Conservation (phyloP, 2,888 invertebrate genomes). For the Pterostichus niger region DNA sequence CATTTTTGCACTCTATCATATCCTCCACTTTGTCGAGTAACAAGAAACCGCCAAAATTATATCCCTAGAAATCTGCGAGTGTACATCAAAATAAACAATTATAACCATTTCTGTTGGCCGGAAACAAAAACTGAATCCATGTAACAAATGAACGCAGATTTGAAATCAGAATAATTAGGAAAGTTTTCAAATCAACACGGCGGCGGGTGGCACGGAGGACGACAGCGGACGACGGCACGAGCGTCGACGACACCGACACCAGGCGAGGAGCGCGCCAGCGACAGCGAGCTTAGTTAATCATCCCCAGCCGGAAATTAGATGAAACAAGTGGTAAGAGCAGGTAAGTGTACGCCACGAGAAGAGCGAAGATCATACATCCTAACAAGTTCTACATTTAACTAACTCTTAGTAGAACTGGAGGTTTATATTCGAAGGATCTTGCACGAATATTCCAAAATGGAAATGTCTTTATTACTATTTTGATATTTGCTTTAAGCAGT, state of each 20-base stretch:
- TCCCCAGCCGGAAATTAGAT: conserved; percentile 62
- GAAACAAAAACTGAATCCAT: conserved; percentile 51
- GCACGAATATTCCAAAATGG: no score
- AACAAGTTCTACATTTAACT: no score
- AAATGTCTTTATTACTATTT: no score
- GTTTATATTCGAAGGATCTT: background rate
- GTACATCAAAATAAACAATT: conserved; percentile 13
- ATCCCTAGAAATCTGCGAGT: no score
- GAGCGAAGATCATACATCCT: background rate
- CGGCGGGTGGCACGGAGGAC: background rate
- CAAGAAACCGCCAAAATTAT: no score
- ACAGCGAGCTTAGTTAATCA: conserved; percentile 56
- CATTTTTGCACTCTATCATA: no score
- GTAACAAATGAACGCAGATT: conserved; percentile 48
- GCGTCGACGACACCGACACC: background rate
- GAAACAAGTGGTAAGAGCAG: conserved; percentile 54
- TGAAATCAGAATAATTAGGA: conserved; percentile 57
- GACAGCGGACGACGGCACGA: background rate
- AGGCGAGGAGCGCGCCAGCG: background rate
- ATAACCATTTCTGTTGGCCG: background rate
- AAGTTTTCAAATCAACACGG: conserved; percentile 50
- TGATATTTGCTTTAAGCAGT: no score
- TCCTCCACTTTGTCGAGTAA: no score
- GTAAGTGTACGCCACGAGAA: background rate
- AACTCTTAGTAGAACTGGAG: background rate